Evolutionary conservation across 1,140 invertebrate species (phyloP), one percentile per base, ranked within the genome.

Genomic region (honey bee (Apis mellifera)): DNA sequence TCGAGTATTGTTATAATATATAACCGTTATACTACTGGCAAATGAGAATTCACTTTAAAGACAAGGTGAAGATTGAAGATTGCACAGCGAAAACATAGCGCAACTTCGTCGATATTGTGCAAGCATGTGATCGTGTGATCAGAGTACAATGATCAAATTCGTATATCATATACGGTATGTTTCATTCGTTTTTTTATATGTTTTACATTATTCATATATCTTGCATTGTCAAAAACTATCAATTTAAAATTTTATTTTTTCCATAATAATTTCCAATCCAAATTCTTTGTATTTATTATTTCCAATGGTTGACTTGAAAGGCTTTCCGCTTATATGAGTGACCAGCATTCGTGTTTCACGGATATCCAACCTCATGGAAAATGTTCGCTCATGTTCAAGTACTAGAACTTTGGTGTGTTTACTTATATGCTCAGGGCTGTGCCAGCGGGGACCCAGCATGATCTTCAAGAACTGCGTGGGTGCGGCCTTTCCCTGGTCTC

Each of bases 401-500:
- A 84, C 71, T 64, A 68, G 69, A 79, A 83, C 78, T 82, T 71
- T 55, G 48, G 55, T 42, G 66, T 88, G 86, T 88, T 88, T 88
- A 88, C 83, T 88, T 88, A 83, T 71, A 78, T 42, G 86, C 73
- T 80, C 83, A 88, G 87, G 86, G 83, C 87, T 81, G 84, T 85
- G 87, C 78, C 80, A 85, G 86, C 65, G 54, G 89, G 88, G 87
- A 88, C 85, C 86, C 85, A 78, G 82, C 82, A 64, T 84, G 86
- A 84, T 85, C 81, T 85, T 71, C 48, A 83, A 85, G 82, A 83
- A 87, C 83, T 78, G 90, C 88, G 89, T 92, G 90, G 91, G 91
- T 89, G 90, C 91, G 91, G 91, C 86, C 89, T 91, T 85, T 89
- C 79, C 87, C 86, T 74, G 82, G 82, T 81, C 85, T 72, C 82